A percentile compares a stretch with the other conserved stretches of the same genome.
phyloP scores from a whole-genome alignment of 2,888 invertebrate species.

The Caenorhabditis becei region DNA sequence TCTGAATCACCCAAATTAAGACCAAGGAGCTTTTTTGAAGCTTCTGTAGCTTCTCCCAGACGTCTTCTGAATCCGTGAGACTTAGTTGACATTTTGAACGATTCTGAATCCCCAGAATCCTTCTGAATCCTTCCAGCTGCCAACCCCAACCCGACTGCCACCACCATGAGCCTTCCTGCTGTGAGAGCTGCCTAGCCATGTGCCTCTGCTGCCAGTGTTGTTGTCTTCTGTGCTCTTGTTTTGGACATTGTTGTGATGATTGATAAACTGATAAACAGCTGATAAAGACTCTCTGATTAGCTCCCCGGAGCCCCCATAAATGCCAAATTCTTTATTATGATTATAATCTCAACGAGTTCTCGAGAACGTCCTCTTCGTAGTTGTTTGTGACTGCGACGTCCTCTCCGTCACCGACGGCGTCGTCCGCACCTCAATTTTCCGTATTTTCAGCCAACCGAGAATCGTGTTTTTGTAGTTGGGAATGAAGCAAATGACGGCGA shows the following conservation, averaged over 20 bases:
- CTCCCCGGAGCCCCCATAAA: too few relatives aligned
- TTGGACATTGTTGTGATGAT: conserved; percentile 11
- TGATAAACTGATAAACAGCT: background rate
- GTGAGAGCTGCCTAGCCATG: conserved; percentile 36
- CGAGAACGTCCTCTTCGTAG: background rate
- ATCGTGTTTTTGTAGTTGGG: conserved; percentile 45
- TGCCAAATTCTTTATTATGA: too few relatives aligned
- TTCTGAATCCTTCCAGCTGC: conserved; percentile 11
- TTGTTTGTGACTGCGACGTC: background rate
- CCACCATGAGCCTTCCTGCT: conserved; percentile 36
- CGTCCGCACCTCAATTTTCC: background rate
- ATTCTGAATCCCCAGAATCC: too few relatives aligned
- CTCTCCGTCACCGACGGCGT: conserved; percentile 11
- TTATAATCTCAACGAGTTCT: too few relatives aligned
- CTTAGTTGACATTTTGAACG: background rate
- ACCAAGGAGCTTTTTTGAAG: too few relatives aligned
- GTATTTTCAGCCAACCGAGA: conserved; percentile 5
- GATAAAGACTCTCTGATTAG: too few relatives aligned
- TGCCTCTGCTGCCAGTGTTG: conserved; percentile 36
- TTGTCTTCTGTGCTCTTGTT: conserved; percentile 18
- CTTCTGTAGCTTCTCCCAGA: too few relatives aligned
- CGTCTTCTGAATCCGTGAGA: background rate
- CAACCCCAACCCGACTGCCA: conserved; percentile 47
- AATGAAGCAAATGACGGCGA: conserved; percentile 46
- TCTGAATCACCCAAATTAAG: too few relatives aligned